phyloP scores from a whole-genome alignment of 2,797 vertebrate genomes.

The Oreortyx pictus region DNA sequence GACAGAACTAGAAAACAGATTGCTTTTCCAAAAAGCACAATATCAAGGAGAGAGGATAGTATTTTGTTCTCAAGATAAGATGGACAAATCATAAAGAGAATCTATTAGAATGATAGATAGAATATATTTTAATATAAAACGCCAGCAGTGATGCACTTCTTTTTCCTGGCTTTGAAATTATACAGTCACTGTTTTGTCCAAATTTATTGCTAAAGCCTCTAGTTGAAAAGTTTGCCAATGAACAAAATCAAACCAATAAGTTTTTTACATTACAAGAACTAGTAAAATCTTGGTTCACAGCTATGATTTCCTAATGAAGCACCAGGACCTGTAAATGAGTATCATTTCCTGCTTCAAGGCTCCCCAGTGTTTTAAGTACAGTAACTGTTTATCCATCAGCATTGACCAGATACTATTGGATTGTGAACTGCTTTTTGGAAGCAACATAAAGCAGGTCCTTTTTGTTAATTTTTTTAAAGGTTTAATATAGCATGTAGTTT shows the following conservation, averaged over 20 bases:
- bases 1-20: conserved; percentile 53
- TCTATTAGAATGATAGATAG: conserved; percentile 72
- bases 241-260: conserved; percentile 70
- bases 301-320: conserved; percentile 62
- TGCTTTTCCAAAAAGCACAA: conserved; percentile 29
- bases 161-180: conserved; percentile 72
- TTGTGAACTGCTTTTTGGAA: conserved; percentile 35
- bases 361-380: conserved; percentile 35
- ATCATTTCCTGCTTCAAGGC: conserved; percentile 54
- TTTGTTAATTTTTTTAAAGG: conserved; percentile 2
- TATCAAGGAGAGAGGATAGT: conserved; percentile 75
- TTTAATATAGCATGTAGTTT: conserved; percentile 37
- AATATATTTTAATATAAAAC: conserved; percentile 76
- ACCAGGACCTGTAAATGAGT: conserved; percentile 61
- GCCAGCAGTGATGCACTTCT: conserved; percentile 38
- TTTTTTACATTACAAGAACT: conserved; percentile 66
- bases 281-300: conserved; percentile 69
- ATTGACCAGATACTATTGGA: conserved; percentile 47
- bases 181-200: conserved; percentile 56
- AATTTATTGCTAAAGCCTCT: conserved; percentile 67
- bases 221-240: conserved; percentile 64
- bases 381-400: conserved; percentile 6
- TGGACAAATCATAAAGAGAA: conserved; percentile 73
- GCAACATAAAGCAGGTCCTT: not conserved
- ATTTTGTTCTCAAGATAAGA: conserved; percentile 73